Base-by-base conservation (phyloP, 2,113 vertebrate species). In the Cynopterus brachyotis region DNA sequence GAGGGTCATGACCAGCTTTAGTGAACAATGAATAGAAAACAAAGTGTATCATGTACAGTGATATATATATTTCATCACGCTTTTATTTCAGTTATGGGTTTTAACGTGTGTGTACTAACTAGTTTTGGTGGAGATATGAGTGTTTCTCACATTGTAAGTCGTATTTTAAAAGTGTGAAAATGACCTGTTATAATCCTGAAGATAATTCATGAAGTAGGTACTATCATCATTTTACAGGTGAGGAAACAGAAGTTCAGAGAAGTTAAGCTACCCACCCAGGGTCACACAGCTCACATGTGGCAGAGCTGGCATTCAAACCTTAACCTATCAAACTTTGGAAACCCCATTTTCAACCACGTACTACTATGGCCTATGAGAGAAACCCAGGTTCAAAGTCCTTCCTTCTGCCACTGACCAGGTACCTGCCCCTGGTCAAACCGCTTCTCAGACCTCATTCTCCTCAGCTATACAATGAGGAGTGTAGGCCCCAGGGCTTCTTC, bases 181-280 rank as follows among this genome's bases (percentile, higher is more conserved):
- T 6, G 37, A 37, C 40, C 6, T 70, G 62, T 40, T 42, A 55
- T 15, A 76, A 69, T 35, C n/a, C 37, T 72, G 10, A 69, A 0
- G 30, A 62, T 10, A 47, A 45, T 12, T 84, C 35, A 45, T 11
- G 5, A 91, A 1, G 37, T 3, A 19, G 10, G 19, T 37, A 35
- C 37, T 2, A 40, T 0, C 53, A 70, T 60, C 53, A 45, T 32
- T 26, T 79, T 30, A 72, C 9, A 62, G 35, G 35, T 1, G 4
- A 85, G 64, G 35, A 84, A 66, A 72, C 60, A 78, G 32, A 55
- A 60, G 40, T 78, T 83, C 66, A 50, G 37, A 67, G 35, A 72
- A 6, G 22, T n/a, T 16, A 66, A 37, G 81, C 17, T 22, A 32
- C 9, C 42, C 37, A 37, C 30, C 42, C 50, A 20, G 32, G 55